Percentiles rank a stretch among this genome's conserved stretches.
These are phyloP conservation scores for Anthonomus grandis DNA, from an alignment of 1,140 invertebrate genomes.

Conservation along the genomic window DNA sequence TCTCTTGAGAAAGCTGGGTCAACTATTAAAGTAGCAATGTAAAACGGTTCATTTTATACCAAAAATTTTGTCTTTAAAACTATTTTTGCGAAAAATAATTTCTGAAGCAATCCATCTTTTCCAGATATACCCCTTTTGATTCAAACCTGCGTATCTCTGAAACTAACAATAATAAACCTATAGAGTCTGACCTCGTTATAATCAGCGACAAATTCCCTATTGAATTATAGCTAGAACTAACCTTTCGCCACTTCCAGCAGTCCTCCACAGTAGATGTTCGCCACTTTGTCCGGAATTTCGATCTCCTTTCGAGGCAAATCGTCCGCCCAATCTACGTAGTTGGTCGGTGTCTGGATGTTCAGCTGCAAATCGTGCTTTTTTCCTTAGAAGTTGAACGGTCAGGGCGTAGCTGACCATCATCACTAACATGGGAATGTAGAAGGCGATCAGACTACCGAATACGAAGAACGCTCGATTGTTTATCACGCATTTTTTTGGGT, in stretches of 20 bases:
- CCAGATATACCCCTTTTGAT: no score
- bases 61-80: no score
- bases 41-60: no score
- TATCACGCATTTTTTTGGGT: constrained; percentile 72
- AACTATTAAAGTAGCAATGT: no score
- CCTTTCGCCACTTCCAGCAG: constrained; percentile 47
- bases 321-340: constrained; percentile 59
- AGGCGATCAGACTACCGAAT: constrained; percentile 83
- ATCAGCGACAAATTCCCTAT: no score
- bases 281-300: constrained; percentile 47
- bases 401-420: constrained; percentile 88
- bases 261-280: constrained; percentile 49
- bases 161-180: no score
- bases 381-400: constrained; percentile 78
- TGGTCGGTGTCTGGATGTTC: constrained; percentile 59
- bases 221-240: constrained; percentile 11
- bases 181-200: no score
- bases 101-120: no score
- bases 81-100: no score
- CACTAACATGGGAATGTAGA: constrained; percentile 91
- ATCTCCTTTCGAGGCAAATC: constrained; percentile 57
- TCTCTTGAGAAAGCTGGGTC: no score
- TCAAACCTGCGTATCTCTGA: no score
- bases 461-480: constrained; percentile 85
- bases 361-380: constrained; percentile 66